phyloP scores from a whole-genome alignment of 1,140 invertebrate genomes.

The Chionoecetes opilio region DNA sequence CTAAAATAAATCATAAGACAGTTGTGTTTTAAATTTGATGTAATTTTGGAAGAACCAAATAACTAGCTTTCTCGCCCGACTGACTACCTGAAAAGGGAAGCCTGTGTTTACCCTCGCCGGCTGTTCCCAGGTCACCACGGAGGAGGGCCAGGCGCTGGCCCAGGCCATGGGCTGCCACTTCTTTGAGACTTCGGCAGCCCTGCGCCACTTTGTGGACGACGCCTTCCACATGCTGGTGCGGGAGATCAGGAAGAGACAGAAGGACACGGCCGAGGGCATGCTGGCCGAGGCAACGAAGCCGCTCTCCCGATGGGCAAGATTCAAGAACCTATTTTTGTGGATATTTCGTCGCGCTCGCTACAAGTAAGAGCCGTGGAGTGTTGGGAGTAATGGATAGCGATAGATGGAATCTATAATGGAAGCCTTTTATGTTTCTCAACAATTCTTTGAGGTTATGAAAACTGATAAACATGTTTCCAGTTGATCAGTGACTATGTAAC shows the following conservation, averaged over 20 bases:
- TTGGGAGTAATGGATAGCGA: background rate
- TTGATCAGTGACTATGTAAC: background rate
- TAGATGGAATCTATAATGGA: background rate
- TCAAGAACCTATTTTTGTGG: slow-evolving; percentile 73
- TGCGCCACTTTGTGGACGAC: slow-evolving; percentile 80
- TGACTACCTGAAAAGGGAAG: too few relatives aligned
- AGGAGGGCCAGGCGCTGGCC: slow-evolving; percentile 82
- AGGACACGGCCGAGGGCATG: slow-evolving; percentile 46
- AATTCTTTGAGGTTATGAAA: background rate
- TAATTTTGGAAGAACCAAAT: too few relatives aligned
- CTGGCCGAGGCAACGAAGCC: slow-evolving; percentile 38
- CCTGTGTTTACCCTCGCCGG: slow-evolving; percentile 74
- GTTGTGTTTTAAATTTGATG: too few relatives aligned
- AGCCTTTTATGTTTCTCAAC: background rate
- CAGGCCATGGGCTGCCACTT: slow-evolving; percentile 82
- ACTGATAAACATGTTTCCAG: background rate
- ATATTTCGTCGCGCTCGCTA: slow-evolving; percentile 70
- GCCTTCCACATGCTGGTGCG: slow-evolving; percentile 77
- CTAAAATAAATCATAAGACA: too few relatives aligned
- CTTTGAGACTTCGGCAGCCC: slow-evolving; percentile 82
- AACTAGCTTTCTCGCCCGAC: too few relatives aligned
- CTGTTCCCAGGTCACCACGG: slow-evolving; percentile 83
- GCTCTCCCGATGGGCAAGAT: slow-evolving; percentile 68
- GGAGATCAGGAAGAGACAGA: slow-evolving; percentile 65
- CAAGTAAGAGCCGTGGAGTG: slow-evolving; percentile 58